Conservation (phyloP, 2,113 vertebrate genomes). For the Theristicus caerulescens region DNA sequence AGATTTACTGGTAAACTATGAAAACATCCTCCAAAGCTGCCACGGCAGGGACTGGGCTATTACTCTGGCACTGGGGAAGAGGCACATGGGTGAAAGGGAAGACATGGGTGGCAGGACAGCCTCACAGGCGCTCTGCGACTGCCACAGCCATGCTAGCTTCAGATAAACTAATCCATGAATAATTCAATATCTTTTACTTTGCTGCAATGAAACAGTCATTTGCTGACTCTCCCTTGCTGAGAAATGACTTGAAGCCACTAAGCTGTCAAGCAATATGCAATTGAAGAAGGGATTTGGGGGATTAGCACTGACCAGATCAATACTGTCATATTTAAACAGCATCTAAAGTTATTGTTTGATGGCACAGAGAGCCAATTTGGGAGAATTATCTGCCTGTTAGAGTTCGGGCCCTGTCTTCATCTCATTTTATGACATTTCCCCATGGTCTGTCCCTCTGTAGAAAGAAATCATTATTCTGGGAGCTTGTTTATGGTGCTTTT, state of each 20-base stretch:
- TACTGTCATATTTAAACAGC: constrained; percentile 4
- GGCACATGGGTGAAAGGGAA: background rate
- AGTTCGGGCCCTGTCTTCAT: background rate
- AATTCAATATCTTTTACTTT: background rate
- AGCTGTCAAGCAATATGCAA: background rate
- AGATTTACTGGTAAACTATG: background rate
- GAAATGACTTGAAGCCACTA: background rate
- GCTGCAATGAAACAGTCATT: background rate
- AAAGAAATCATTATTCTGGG: background rate
- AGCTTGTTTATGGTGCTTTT: background rate
- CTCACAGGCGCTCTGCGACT: background rate
- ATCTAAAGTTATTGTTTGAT: background rate
- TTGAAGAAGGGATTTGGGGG: background rate
- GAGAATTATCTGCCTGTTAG: constrained; percentile 7
- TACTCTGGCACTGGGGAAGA: background rate
- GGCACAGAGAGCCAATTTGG: background rate
- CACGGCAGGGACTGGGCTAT: background rate
- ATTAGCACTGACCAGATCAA: background rate
- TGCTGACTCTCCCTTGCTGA: background rate
- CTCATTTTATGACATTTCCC: background rate
- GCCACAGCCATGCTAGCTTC: background rate
- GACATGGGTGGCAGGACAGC: background rate
- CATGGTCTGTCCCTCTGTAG: background rate
- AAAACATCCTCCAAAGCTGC: background rate
- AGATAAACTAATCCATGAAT: background rate